Evolutionary conservation across 2,113 vertebrate genomes (phyloP), one percentile per base, ranked within the genome.

Genomic region (Gadus macrocephalus): DNA sequence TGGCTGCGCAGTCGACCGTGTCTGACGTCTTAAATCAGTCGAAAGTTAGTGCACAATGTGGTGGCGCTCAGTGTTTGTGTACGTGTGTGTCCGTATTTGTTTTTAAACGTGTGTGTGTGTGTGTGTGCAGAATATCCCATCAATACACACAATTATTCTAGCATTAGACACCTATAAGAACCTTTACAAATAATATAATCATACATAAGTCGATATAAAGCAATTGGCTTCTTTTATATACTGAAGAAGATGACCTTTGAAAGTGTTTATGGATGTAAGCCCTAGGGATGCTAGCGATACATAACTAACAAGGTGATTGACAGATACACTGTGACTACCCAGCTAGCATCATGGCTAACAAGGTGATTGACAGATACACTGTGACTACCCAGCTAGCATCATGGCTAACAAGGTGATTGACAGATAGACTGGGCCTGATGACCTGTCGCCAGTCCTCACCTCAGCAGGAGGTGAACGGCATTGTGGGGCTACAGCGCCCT

Each of bases 401-500:
- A 49, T 49, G 42, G 42, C 42, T 49, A 1, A 3, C 64, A 38
- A 35, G 12, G 9, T 64, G 16, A 9, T 15, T 31, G 17, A 53
- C 53, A 58, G 35, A 59, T 28, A 15, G 38, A 16, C 20, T 38
- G 53, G 62, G 69, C 53, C 25, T 16, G 53, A 53, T 73, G 38
- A 79, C 59, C 53, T 69, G 68, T 76, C 42, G 53, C 60, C 15
- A 11, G 61, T 2, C 15, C 38, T 16, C 59, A 19, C 64, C 61
- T 42, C 53, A 56, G 69, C 74, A 12, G 71, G 53, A 15, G 66
- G 72, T 82, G 82, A 89, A 79, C 27, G 15, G 78, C 78, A 82
- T 81, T 66, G 79, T 77, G 74, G 76, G 82, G 78, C 73, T 71
- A 66, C 88, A 85, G 89, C 88, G 78, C 78, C 77, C 75, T 86